Percentiles rank a stretch among this genome's conserved stretches.
These are phyloP conservation scores for Adelges cooleyi DNA, from an alignment of 1,140 invertebrate species.

Conservation along the genomic window DNA sequence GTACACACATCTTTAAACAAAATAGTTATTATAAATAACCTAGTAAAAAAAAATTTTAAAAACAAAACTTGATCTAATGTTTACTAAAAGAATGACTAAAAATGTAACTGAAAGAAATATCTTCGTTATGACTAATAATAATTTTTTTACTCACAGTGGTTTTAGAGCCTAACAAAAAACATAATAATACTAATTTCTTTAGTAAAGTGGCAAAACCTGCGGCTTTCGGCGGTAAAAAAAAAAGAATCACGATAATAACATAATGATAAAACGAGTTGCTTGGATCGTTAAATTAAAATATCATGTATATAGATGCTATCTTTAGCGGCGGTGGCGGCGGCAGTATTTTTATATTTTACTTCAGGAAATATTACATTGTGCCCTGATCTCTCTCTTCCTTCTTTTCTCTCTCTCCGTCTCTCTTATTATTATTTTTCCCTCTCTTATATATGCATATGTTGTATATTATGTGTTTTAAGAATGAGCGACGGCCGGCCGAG, in stretches of 20 bases:
- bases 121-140: neutral
- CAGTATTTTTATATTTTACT: neutral
- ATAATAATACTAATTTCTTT: too few relatives aligned
- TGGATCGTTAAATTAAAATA: conserved; percentile 25
- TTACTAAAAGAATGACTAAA: too few relatives aligned
- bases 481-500: neutral
- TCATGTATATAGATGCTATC: conserved; percentile 21
- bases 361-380: conserved; percentile 14
- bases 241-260: neutral
- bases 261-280: conserved; percentile 19
- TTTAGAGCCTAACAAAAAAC: too few relatives aligned
- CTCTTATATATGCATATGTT: neutral
- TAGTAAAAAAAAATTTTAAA: too few relatives aligned
- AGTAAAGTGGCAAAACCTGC: conserved; percentile 22
- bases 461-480: neutral
- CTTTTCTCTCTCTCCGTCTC: neutral
- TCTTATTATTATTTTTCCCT: neutral
- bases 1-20: too few relatives aligned
- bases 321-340: neutral
- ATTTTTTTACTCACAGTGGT: too few relatives aligned
- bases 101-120: neutral
- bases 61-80: too few relatives aligned
- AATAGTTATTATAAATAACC: too few relatives aligned
- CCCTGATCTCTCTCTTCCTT: neutral
- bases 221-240: conserved; percentile 10